Percentiles rank a stretch among this genome's conserved stretches.
These are phyloP conservation scores for Eilema caniola DNA, from an alignment of 2,888 invertebrate species.

Conservation along the genomic window DNA sequence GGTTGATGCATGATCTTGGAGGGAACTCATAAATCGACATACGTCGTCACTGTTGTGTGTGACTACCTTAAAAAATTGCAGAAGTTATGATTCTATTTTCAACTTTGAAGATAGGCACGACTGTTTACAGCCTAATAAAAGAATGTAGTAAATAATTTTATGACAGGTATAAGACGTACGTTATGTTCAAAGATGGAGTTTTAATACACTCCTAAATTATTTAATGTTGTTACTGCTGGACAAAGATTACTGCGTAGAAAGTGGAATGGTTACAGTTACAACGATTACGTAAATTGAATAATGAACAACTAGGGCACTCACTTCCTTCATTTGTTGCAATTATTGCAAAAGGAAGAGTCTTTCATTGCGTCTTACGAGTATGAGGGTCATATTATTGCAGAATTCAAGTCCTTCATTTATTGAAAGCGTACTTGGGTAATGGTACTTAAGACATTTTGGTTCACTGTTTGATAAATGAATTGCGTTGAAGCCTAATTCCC, in stretches of 20 bases:
- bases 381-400: conserved; percentile 20
- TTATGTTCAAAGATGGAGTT: neutral
- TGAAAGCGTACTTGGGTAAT: neutral
- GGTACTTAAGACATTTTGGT: no score
- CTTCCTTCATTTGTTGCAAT: conserved; percentile 32
- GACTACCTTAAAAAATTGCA: neutral
- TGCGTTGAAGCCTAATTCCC: no score
- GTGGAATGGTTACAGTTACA: conserved; percentile 33
- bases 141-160: conserved; percentile 2
- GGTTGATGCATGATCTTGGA: no score
- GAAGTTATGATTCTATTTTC: neutral
- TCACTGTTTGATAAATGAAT: no score
- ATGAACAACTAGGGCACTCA: conserved; percentile 38
- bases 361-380: conserved; percentile 23
- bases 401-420: conserved; percentile 4
- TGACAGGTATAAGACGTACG: neutral
- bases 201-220: conserved; percentile 7
- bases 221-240: conserved; percentile 11
- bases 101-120: neutral
- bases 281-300: conserved; percentile 50
- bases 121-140: neutral
- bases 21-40: neutral
- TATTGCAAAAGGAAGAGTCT: conserved; percentile 30
- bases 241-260: conserved; percentile 33
- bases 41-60: neutral